phyloP scores from a whole-genome alignment of 2,888 invertebrate species.

The Eulithis prunata region DNA sequence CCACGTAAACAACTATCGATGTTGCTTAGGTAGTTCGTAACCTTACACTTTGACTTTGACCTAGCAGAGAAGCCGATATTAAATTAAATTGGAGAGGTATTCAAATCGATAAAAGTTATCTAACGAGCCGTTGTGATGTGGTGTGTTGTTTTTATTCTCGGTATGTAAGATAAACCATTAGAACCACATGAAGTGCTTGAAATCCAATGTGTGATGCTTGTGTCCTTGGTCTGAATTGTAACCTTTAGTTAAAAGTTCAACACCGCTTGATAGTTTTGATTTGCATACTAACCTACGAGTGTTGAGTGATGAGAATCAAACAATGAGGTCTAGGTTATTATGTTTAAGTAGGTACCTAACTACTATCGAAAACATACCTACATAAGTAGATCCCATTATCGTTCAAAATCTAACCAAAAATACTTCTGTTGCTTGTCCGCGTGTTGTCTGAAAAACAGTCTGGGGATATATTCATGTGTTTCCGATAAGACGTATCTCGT shows the following conservation, averaged over 20 bases:
- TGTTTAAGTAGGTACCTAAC: neutral
- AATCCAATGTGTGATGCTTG: slow-evolving; percentile 21
- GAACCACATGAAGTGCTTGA: slow-evolving; percentile 25
- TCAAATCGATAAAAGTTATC: slow-evolving; percentile 1
- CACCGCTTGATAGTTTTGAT: slow-evolving; percentile 18
- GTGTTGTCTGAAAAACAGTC: too few species aligned
- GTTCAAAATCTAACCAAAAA: too few species aligned
- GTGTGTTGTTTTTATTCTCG: neutral
- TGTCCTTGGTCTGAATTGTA: slow-evolving; percentile 34
- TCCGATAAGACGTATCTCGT: too few species aligned
- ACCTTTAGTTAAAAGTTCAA: slow-evolving; percentile 23
- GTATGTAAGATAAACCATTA: slow-evolving; percentile 7
- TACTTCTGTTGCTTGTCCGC: too few species aligned
- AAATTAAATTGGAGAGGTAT: neutral
- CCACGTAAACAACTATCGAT: slow-evolving; percentile 23
- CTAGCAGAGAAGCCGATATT: slow-evolving; percentile 1
- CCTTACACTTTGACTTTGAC: slow-evolving; percentile 19
- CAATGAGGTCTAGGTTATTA: slow-evolving; percentile 7
- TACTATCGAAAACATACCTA: too few species aligned
- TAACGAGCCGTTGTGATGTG: neutral
- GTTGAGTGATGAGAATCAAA: slow-evolving; percentile 11
- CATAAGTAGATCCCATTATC: too few species aligned
- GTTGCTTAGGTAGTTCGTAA: slow-evolving; percentile 7
- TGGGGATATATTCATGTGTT: too few species aligned
- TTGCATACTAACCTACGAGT: slow-evolving; percentile 14